Evolutionary conservation across 2,888 invertebrate genomes (phyloP).

Genomic region (Drosophila helvetica): DNA sequence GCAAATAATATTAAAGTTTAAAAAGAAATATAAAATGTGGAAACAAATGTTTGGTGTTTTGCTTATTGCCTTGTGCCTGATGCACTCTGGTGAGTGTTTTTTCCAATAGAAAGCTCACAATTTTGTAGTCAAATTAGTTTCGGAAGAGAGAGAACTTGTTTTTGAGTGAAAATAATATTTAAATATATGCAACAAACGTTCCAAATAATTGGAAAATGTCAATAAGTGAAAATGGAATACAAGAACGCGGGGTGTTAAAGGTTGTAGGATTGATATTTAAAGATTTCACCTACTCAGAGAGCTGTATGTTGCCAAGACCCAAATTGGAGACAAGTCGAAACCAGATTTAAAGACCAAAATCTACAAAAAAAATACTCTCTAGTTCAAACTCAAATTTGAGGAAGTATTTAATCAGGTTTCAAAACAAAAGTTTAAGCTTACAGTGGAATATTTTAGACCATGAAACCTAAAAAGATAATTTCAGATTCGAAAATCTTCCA

Average conservation of each 20-base stretch:
- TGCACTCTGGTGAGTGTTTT: conserved; percentile 78
- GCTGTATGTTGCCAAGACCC: too few species aligned
- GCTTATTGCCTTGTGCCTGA: conserved; percentile 75
- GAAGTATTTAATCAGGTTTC: too few species aligned
- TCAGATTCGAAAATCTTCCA: too few species aligned
- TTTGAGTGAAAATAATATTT: conserved; percentile 21
- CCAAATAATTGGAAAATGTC: not conserved
- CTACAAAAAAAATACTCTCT: too few species aligned
- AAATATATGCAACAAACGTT: not conserved
- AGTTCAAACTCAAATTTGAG: too few species aligned
- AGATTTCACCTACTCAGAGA: too few species aligned
- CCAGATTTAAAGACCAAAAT: too few species aligned
- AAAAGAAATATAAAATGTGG: conserved; percentile 58
- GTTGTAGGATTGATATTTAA: too few species aligned
- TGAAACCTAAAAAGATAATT: too few species aligned
- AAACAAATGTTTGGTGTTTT: conserved; percentile 73
- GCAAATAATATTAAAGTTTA: not conserved
- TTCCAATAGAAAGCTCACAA: not conserved
- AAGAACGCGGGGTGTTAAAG: not conserved
- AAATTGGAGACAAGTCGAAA: too few species aligned
- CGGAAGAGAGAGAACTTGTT: conserved; percentile 21
- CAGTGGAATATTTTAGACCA: too few species aligned
- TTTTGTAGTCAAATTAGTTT: not conserved
- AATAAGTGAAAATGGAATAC: not conserved
- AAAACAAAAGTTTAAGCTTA: too few species aligned